These are phyloP conservation scores for Zoanthus solanderi DNA, from an alignment of 92 coral and sea anemone genomes.

Conservation along the genomic window DNA sequence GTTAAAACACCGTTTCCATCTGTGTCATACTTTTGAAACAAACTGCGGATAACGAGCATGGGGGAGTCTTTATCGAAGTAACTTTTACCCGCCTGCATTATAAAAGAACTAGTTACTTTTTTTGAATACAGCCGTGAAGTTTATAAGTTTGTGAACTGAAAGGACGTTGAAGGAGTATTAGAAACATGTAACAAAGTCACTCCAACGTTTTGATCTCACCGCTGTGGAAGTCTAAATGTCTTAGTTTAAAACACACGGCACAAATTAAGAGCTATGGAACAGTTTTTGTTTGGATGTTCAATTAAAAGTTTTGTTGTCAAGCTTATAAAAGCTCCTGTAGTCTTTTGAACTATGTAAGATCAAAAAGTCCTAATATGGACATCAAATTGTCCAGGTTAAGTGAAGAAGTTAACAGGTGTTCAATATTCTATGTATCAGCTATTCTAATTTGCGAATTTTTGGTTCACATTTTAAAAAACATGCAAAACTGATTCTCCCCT, in stretches of 20 bases:
- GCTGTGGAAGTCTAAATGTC: background rate
- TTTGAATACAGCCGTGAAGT: background rate
- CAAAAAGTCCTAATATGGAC: background rate
- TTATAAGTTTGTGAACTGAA: background rate
- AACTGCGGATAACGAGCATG: constrained; percentile 66
- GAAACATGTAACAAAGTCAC: background rate
- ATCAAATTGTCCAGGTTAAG: background rate
- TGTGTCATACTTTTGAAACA: constrained; percentile 76
- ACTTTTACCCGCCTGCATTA: constrained; percentile 83
- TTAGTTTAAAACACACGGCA: background rate
- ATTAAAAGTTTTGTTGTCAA: background rate
- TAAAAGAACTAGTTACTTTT: background rate
- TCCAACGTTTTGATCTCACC: background rate
- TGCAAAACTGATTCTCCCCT: no score
- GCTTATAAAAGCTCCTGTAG: background rate
- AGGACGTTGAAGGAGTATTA: background rate
- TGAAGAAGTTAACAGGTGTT: background rate
- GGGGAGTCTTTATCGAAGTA: constrained; percentile 73
- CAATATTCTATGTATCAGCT: background rate
- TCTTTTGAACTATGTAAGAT: background rate
- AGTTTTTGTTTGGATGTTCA: background rate
- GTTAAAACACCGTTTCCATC: constrained; percentile 73
- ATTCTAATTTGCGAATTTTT: no score
- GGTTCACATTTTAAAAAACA: no score
- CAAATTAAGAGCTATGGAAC: background rate